Percentiles rank a stretch among this genome's conserved stretches.
Conservation (phyloP, 2,888 invertebrate genomes). For the Pilophorus perplexus region DNA sequence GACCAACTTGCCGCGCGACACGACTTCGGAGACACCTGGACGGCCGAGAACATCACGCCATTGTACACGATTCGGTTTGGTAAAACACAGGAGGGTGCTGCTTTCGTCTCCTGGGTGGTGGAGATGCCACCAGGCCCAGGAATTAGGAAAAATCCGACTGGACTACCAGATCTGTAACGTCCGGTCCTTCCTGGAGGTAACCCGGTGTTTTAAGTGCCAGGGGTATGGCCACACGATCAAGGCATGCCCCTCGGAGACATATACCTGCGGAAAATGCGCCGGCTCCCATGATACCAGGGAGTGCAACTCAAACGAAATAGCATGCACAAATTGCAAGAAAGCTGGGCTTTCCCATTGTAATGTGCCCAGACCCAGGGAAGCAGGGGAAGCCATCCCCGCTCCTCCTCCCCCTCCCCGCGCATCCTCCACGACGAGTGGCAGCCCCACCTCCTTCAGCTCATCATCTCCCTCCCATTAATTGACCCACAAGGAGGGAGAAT, state of each 20-base stretch:
- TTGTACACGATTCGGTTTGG: conserved; percentile 3
- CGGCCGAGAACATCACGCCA: background rate
- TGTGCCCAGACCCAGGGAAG: too few relatives aligned
- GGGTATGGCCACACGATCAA: conserved; percentile 9
- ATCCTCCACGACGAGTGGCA: too few relatives aligned
- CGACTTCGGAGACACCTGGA: background rate
- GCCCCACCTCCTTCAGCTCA: too few relatives aligned
- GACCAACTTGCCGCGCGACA: background rate
- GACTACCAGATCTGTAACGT: background rate
- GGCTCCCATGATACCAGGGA: background rate
- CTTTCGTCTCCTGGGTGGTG: background rate
- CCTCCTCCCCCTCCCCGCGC: too few relatives aligned
- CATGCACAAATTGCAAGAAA: background rate
- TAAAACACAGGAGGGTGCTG: background rate
- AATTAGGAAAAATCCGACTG: background rate
- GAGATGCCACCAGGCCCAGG: background rate
- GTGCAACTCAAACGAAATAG: background rate
- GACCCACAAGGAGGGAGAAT: too few relatives aligned
- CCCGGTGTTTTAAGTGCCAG: conserved; percentile 15
- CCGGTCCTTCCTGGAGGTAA: background rate
- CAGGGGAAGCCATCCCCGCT: too few relatives aligned
- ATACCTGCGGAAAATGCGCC: background rate
- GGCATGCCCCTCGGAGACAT: background rate
- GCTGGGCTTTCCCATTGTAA: too few relatives aligned
- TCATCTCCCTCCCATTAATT: too few relatives aligned